Evolutionary conservation across 2,888 invertebrate species (phyloP).

Genomic region (Lagria hirta): DNA sequence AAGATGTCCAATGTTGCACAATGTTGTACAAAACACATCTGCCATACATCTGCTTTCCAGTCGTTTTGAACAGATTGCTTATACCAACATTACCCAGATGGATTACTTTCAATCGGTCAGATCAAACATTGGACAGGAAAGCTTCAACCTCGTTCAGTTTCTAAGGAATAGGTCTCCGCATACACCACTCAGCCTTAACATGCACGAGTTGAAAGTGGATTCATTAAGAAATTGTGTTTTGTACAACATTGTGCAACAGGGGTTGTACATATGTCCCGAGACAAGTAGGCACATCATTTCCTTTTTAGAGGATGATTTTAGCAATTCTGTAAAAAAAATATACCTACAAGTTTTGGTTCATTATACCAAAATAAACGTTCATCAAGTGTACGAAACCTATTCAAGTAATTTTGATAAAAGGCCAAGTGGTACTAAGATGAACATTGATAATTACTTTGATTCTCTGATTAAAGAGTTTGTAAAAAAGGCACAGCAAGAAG

Average conservation of each 20-base stretch:
- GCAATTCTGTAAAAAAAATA: constrained; percentile 8
- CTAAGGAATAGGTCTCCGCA: constrained; percentile 5
- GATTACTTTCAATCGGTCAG: constrained; percentile 6
- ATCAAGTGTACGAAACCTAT: too few species aligned
- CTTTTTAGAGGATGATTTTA: constrained; percentile 9
- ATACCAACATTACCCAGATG: constrained; percentile 6
- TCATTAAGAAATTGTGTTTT: constrained; percentile 7
- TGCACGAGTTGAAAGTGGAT: constrained; percentile 2
- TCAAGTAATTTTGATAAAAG: too few species aligned
- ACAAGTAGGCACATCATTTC: constrained; percentile 8
- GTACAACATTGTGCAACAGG: constrained; percentile 5
- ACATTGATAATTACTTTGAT: too few species aligned
- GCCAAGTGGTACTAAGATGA: too few species aligned
- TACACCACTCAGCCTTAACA: constrained; percentile 5
- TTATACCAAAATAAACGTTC: too few species aligned
- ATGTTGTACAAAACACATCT: too few species aligned
- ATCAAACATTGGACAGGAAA: constrained; percentile 5
- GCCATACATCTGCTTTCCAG: too few species aligned
- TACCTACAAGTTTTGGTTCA: too few species aligned
- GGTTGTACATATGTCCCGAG: constrained; percentile 6
- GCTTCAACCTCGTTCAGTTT: constrained; percentile 5
- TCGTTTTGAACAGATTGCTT: constrained; percentile 7
- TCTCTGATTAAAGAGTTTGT: too few species aligned
- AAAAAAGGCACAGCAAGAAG: too few species aligned
- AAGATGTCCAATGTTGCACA: too few species aligned